Base-by-base conservation (phyloP, 2,797 vertebrate genomes). In the Sebastes kiyomatsui region DNA sequence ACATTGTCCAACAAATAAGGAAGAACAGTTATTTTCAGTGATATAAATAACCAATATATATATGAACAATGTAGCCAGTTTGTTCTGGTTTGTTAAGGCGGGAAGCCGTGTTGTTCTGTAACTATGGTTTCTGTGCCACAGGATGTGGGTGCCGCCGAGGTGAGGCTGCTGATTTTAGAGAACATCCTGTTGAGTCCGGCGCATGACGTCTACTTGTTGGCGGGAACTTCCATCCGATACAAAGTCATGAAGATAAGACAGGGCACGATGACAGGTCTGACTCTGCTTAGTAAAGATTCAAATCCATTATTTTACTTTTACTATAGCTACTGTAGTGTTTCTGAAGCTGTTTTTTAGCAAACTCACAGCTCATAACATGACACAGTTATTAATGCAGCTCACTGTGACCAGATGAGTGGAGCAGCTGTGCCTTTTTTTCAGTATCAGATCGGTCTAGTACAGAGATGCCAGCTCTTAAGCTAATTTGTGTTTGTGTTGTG, bases 111-210 rank as follows among this genome's bases (percentile, higher is more conserved):
- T 87, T 90, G 14, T 61, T 46, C 33, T 77, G 80, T 90, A 75
- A 84, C 87, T 9, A 88, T 91, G 90, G 86, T 77, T 4, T 66
- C 73, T 71, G 32, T 88, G 46, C 71, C 2, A 93, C 93, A 99
- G 99, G 96, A 97, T 62, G 97, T 99, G 23, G 96, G 80, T 18
- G 97, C 98, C 35, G 98, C 99, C 0, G 98, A 99, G 89, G 97
- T 99, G 79, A 95, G 95, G 62, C 94, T 99, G 61, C 95, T 99
- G 91, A 98, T 99, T 90, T 93, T 99, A 87, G 99, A 99, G 94
- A 99, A 99, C 91, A 98, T 99, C 84, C 96, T 99, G 84, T 94
- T 99, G 87, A 97, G 95, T 85, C 99, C 99, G 2, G 96, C 97
- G 0, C 95, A 95, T 12, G 97, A 99, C 9, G 88, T 99, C 79